A percentile compares a stretch with the other conserved stretches of the same genome.
phyloP scores from a whole-genome alignment of 2,113 vertebrate genomes.

The Cheirogaleus medius region DNA sequence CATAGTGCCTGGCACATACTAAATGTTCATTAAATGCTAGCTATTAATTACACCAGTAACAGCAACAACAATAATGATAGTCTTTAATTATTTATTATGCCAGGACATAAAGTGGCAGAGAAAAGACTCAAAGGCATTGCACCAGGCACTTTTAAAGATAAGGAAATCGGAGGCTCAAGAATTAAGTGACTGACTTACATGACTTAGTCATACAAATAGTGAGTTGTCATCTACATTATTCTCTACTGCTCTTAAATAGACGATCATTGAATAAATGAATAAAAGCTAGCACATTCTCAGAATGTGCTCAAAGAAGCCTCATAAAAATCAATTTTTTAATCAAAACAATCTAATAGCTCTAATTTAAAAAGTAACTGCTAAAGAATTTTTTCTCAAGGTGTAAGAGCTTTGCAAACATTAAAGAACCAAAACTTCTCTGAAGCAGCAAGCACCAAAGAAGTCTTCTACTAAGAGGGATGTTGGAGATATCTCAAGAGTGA shows the following conservation, averaged over 20 bases:
- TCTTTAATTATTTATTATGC: constrained; percentile 49
- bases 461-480: not conserved
- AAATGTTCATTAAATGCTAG: constrained; percentile 55
- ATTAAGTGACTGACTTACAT: constrained; percentile 6
- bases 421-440: constrained; percentile 26
- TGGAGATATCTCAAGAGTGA: not conserved
- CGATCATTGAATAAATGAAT: not conserved
- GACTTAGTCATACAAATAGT: constrained; percentile 1
- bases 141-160: constrained; percentile 28
- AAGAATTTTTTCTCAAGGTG: not conserved
- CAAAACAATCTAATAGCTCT: not conserved
- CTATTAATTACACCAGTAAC: constrained; percentile 53
- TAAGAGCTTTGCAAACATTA: not conserved
- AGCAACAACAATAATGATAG: constrained; percentile 25
- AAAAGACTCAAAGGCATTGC: constrained; percentile 25
- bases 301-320: constrained; percentile 2
- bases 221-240: not conserved
- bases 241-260: not conserved
- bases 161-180: constrained; percentile 38
- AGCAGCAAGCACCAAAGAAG: not conserved
- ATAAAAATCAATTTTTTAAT: constrained; percentile 46
- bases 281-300: constrained; percentile 12
- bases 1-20: not conserved
- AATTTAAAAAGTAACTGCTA: constrained; percentile 37
- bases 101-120: constrained; percentile 39